Base-by-base conservation (phyloP, 2,797 vertebrate species). In the Carapus acus region DNA sequence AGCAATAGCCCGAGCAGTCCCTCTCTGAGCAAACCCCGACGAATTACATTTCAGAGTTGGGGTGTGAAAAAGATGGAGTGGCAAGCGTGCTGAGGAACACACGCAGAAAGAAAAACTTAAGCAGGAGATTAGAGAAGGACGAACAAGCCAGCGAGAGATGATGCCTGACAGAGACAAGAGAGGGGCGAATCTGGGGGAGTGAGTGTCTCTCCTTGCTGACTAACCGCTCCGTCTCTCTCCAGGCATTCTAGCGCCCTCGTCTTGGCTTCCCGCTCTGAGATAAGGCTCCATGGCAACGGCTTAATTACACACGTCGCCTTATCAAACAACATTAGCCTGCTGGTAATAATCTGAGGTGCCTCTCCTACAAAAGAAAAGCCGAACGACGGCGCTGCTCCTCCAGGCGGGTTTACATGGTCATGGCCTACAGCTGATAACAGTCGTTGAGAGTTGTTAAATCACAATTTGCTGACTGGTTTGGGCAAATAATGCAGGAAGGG, bases 301-400 rank as follows among this genome's bases (percentile, higher is more conserved):
- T 85, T 84, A 84, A 85, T 85, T 85, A 83, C 83, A 84, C 79
- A 74, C 65, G 15, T 68, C 6, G 58, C 65, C 82, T 85, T 85
- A 85, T 85, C 83, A 71, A 78, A 29, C 76, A 74, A 82, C 79
- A 84, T 84, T 83, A 85, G 77, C 75, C 81, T 76, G 55, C 22
- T 78, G 55, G 79, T 78, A 77, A 78, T 83, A 83, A 85, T 85
- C 82, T 70, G 69, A 49, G 67, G 34, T 16, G 48, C 60, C 68
- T n/a, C n/a, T n/a, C n/a, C n/a, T n/a, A n/a, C n/a, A n/a, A n/a
- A n/a, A n/a, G n/a, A n/a, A n/a, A n/a, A n/a, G n/a, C n/a, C n/a
- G n/a, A n/a, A n/a, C 71, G 71, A 69, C 68, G 53, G 78, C 70
- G 69, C 81, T 58, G 78, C 77, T 68, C 58, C 73, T 74, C 5